Base-by-base conservation (phyloP, 2,113 vertebrate species). In the Scartelaos histophorus region DNA sequence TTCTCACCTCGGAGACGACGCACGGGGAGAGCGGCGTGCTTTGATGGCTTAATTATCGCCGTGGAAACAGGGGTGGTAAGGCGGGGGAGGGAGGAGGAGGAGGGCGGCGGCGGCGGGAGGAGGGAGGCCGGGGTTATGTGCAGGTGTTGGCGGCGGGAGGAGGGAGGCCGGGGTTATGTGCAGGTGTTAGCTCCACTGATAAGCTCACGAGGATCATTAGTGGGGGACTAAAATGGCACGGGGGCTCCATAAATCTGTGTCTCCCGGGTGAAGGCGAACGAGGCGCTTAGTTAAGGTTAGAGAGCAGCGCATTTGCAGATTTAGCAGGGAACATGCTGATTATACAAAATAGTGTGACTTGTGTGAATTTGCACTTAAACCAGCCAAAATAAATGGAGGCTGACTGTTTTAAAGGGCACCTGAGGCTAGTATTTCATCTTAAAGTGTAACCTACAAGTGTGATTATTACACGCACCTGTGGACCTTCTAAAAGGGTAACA, bases 31-130 rank as follows among this genome's bases (percentile, higher is more conserved):
- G 85, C 76, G 87, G 87, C 83, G 73, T 76, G 85, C 91, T 91
- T 92, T 93, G 91, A 93, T 91, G 92, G 86, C 92, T 93, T 93
- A 90, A 93, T 93, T 92, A 92, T 91, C 85, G 67, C 90, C 76
- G 89, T 90, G 91, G 91, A 92, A 92, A 88, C 90, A 89, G 87
- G 80, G 80, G 76, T 84, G 88, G 89, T 64, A 69, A 46, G 79
- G n/a, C n/a, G n/a, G n/a, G n/a, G 75, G 76, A 29, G 17, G 66
- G 78, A 68, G 65, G 16, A 70, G 17, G 64, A 21, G 47, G 61
- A 22, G 38, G 43, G 73, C 2, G n/a, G n/a, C n/a, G n/a, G n/a
- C n/a, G n/a, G n/a, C n/a, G n/a, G n/a, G 64, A 21, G 47, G 61
- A 22, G 38, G 43, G 73, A 15, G n/a, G n/a, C n/a, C 38, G 58